These are phyloP conservation scores for Unio delphinus DNA, from an alignment of 2,888 invertebrate genomes.

Conservation along the genomic window DNA sequence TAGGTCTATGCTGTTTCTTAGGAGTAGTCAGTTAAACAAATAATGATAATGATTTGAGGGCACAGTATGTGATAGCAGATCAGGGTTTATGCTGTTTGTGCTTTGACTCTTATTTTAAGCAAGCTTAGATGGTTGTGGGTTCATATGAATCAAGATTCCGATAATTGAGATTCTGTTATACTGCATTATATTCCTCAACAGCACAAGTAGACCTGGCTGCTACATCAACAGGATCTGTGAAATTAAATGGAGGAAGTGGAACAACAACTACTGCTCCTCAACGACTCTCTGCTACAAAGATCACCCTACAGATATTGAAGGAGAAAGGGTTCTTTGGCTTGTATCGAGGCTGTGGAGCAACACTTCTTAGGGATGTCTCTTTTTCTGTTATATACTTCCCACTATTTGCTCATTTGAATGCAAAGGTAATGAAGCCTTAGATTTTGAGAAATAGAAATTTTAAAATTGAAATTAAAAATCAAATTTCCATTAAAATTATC, in stretches of 20 bases:
- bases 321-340: constrained; percentile 93
- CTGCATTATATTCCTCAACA: constrained; percentile 11
- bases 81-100: no score
- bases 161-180: no score
- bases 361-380: constrained; percentile 91
- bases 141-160: no score
- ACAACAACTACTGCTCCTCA: constrained; percentile 15
- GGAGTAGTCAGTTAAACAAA: no score
- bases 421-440: constrained; percentile 74
- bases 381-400: constrained; percentile 99
- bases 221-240: constrained; percentile 7
- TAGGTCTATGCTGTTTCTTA: no score
- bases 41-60: no score
- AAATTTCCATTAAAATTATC: no score
- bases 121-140: no score
- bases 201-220: constrained; percentile 32
- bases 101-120: no score
- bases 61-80: no score
- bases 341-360: constrained; percentile 95
- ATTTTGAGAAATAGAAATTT: no score
- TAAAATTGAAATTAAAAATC: no score
- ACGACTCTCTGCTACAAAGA: constrained; percentile 80
- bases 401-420: constrained; percentile 93
- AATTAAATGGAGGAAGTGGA: constrained; percentile 8
- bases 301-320: constrained; percentile 83